phyloP scores from a whole-genome alignment of 2,113 vertebrate genomes.

The Rhabdornis inornatus region DNA sequence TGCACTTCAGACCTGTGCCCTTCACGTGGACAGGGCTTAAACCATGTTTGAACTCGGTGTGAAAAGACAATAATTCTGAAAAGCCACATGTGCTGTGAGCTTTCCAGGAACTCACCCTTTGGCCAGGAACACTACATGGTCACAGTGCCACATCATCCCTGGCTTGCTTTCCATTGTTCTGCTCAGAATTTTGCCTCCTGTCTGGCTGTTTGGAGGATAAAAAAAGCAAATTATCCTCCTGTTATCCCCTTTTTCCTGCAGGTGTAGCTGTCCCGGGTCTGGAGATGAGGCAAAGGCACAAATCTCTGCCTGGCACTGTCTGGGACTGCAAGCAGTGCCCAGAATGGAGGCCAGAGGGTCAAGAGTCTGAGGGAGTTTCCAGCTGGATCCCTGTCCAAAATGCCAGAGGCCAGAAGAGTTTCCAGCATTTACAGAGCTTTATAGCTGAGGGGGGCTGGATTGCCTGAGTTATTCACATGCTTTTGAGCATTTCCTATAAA shows the following conservation, averaged over 20 bases:
- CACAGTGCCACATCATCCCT: accelerated
- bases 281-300: not conserved
- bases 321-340: not conserved
- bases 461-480: not conserved
- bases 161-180: not conserved
- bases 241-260: not conserved
- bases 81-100: not conserved
- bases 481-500: not conserved
- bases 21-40: not conserved
- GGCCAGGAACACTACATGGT: accelerated
- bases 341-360: not conserved
- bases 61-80: not conserved
- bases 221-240: not conserved
- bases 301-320: not conserved
- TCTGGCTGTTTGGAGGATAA: not conserved
- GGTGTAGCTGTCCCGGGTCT: not conserved
- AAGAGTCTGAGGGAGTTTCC: not conserved
- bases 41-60: not conserved
- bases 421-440: not conserved
- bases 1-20: not conserved
- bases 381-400: not conserved
- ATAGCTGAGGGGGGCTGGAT: not conserved
- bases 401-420: not conserved
- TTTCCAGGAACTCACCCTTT: not conserved
- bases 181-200: not conserved